These are phyloP conservation scores for Chloroclysta siterata DNA, from an alignment of 2,888 invertebrate species.

Conservation along the genomic window DNA sequence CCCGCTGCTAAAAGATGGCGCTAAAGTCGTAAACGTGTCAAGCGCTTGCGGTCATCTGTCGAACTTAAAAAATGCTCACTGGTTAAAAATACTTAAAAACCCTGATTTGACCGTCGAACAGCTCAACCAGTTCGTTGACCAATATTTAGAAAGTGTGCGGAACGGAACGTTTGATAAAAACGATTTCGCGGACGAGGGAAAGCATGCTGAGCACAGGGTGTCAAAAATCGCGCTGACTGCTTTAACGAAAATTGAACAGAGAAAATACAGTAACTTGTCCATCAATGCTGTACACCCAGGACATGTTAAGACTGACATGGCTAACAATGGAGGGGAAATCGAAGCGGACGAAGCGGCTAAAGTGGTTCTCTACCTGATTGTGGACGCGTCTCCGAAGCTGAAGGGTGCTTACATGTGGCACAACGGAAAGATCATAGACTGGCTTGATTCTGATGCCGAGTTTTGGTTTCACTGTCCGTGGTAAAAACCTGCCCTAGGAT, in stretches of 20 bases:
- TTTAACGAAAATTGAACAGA: slow-evolving; percentile 69
- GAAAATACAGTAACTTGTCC: slow-evolving; percentile 68
- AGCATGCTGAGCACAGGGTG: slow-evolving; percentile 76
- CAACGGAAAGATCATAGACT: slow-evolving; percentile 85
- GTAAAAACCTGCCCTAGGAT: slow-evolving; percentile 37
- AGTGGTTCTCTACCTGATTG: slow-evolving; percentile 86
- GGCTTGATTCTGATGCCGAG: slow-evolving; percentile 78
- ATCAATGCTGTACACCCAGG: slow-evolving; percentile 77
- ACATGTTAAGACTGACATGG: slow-evolving; percentile 70
- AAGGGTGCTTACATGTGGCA: slow-evolving; percentile 88
- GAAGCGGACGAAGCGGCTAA: slow-evolving; percentile 85
- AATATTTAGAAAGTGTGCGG: slow-evolving; percentile 71
- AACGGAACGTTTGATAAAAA: slow-evolving; percentile 71
- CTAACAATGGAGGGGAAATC: slow-evolving; percentile 81
- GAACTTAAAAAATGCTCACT: slow-evolving; percentile 68
- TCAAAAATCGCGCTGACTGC: slow-evolving; percentile 75
- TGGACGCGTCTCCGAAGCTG: slow-evolving; percentile 85
- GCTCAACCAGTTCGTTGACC: slow-evolving; percentile 69
- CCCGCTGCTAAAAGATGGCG: slow-evolving; percentile 88
- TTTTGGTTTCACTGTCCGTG: slow-evolving; percentile 64
- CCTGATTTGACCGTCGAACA: slow-evolving; percentile 65
- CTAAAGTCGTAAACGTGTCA: slow-evolving; percentile 90
- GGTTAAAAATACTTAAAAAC: slow-evolving; percentile 61
- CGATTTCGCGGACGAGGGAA: slow-evolving; percentile 75
- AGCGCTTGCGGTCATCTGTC: slow-evolving; percentile 74